These are phyloP conservation scores for Eulithis prunata DNA, from an alignment of 2,888 invertebrate genomes.

Conservation along the genomic window DNA sequence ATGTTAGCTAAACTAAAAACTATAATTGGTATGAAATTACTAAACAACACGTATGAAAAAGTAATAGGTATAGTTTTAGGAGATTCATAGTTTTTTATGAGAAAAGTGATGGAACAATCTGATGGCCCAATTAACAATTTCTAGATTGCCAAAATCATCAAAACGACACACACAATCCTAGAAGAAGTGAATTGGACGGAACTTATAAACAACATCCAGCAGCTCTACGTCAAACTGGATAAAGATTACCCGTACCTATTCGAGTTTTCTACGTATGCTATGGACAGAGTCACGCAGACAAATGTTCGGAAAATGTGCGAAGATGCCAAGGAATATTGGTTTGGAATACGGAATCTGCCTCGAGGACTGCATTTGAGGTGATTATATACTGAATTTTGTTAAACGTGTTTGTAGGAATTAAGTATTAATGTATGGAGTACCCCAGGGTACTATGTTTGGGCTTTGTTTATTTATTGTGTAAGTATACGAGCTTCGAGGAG, in stretches of 20 bases:
- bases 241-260: conserved; percentile 70
- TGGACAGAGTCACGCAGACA: conserved; percentile 51
- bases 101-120: no score
- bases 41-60: no score
- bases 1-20: no score
- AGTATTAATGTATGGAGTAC: conserved; percentile 5
- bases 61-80: no score
- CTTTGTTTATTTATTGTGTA: conserved; percentile 4
- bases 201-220: conserved; percentile 64
- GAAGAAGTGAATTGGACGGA: conserved; percentile 65
- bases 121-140: background rate
- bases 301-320: conserved; percentile 45
- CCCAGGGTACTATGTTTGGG: conserved; percentile 7
- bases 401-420: background rate
- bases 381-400: background rate
- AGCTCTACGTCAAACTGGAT: conserved; percentile 61
- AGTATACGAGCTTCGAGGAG: no score
- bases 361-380: conserved; percentile 68
- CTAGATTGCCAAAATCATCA: conserved; percentile 45
- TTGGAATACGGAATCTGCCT: conserved; percentile 55
- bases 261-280: conserved; percentile 63
- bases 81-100: no score
- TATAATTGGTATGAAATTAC: no score
- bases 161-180: conserved; percentile 48
- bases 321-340: conserved; percentile 66